phyloP scores from a whole-genome alignment of 2,113 vertebrate species.

The Corydoras sp. region DNA sequence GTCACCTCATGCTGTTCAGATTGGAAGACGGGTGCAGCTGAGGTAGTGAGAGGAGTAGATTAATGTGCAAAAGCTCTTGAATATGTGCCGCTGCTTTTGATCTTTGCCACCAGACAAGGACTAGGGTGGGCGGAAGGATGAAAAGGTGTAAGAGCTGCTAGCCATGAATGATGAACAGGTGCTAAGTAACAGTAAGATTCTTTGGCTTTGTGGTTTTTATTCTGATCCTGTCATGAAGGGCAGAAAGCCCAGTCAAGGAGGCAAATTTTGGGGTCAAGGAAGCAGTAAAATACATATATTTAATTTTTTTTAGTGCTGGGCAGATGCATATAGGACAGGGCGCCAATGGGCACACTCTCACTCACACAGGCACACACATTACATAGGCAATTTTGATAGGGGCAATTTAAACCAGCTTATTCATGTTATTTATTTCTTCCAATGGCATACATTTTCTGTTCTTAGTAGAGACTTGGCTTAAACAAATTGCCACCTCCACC shows the following conservation, averaged over 20 bases:
- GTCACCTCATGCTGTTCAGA: slow-evolving; percentile 3
- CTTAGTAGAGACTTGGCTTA: too few relatives aligned
- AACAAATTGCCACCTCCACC: too few relatives aligned
- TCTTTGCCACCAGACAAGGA: neutral
- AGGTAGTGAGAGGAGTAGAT: slow-evolving; percentile 20
- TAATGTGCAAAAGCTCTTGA: slow-evolving; percentile 15
- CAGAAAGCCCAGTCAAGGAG: neutral
- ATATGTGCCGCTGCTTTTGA: slow-evolving; percentile 12
- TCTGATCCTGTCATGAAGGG: neutral
- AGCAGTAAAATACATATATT: neutral
- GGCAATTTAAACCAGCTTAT: too few relatives aligned
- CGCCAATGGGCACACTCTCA: too few relatives aligned
- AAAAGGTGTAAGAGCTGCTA: too few relatives aligned
- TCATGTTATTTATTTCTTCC: too few relatives aligned
- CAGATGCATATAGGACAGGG: too few relatives aligned
- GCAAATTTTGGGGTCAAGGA: neutral
- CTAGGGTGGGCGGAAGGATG: neutral
- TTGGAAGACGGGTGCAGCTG: slow-evolving; percentile 1
- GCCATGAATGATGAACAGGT: neutral
- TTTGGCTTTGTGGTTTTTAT: too few relatives aligned
- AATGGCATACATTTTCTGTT: too few relatives aligned
- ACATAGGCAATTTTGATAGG: too few relatives aligned
- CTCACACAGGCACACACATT: too few relatives aligned
- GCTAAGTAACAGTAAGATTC: slow-evolving; percentile 9
- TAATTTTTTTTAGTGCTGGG: too few relatives aligned